These are phyloP conservation scores for Nothobranchius kuhntae DNA, from an alignment of 2,113 vertebrate genomes.

Conservation along the genomic window DNA sequence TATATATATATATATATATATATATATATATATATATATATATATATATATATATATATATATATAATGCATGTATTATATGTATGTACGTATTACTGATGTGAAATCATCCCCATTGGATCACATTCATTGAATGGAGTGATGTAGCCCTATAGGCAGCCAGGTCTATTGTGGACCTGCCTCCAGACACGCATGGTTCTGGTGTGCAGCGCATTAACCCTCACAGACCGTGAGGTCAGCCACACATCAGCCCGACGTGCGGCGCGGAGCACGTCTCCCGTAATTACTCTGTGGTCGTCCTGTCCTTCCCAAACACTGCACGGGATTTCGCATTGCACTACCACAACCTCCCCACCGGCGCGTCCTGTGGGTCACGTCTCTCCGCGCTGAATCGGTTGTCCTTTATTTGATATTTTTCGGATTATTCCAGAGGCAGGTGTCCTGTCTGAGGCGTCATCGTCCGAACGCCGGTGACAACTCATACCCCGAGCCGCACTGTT, in stretches of 20 bases:
- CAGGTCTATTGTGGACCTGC: conserved; percentile 1
- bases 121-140: too few relatives aligned
- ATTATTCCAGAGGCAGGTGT: conserved; percentile 31
- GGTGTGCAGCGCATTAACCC: conserved; percentile 19
- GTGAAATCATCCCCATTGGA: too few relatives aligned
- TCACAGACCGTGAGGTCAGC: conserved; percentile 47
- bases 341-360: conserved; percentile 5
- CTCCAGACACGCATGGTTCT: conserved; percentile 30
- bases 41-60: too few relatives aligned
- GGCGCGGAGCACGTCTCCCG: conserved; percentile 4
- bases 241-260: conserved; percentile 18
- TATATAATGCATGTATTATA: too few relatives aligned
- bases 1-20: too few relatives aligned
- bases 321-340: conserved; percentile 29
- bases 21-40: too few relatives aligned
- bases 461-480: conserved; percentile 28
- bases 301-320: conserved; percentile 11
- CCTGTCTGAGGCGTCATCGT: conserved; percentile 31
- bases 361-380: conserved; percentile 41
- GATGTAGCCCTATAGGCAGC: too few relatives aligned
- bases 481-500: conserved; percentile 52
- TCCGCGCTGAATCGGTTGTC: conserved; percentile 3
- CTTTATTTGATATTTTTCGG: neutral
- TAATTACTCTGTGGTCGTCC: neutral
- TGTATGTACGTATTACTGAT: too few relatives aligned